Evolutionary conservation across 1,140 invertebrate species (phyloP), one percentile per base, ranked within the genome.

Genomic region (Brachionus angularis): DNA sequence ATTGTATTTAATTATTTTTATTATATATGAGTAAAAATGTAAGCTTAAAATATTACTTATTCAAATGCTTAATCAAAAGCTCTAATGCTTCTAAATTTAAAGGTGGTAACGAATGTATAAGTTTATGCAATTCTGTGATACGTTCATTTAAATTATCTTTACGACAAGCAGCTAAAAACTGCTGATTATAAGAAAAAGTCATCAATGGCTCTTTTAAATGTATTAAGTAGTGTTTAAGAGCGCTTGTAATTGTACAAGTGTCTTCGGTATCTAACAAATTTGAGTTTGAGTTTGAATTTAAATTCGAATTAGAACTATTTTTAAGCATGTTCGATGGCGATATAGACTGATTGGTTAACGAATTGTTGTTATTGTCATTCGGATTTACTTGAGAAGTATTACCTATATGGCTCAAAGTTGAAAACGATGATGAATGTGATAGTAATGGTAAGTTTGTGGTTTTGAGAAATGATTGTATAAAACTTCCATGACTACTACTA

Each of bases 171-270:
- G 27, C 31, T 47, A 67, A 27, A 67, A 67, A 67, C 16, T 67
- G 25, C 18, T 67, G 62, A 29, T 67, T 67, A 21, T 16, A 67
- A 47, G 46, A 16, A 67, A 67, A 67, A 47, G 67, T 71, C 67
- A 71, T 53, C 1, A 71, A 23, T 3, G 67, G 67, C 7, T 50
- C 50, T 53, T 71, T 55, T 29, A 71, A 21, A 55, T 71, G 67
- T 14, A 50, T 71, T n/a, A 71, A n/a, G 29, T 71, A 71, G 18
- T 71, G 49, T 33, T 71, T 71, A 2, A 71, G 14, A 12, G 46
- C 67, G 18, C 67, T 55, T 5, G 67, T 71, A 33, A 71, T 71
- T 23, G 67, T 71, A 16, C 49, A 52, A 33, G 49, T 53, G 12
- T 71, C 67, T 8, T 67, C 62, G 21, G 33, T 52, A 18, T 16